phyloP scores from a whole-genome alignment of 1,140 invertebrate genomes.

The Cryptotermes secundus region DNA sequence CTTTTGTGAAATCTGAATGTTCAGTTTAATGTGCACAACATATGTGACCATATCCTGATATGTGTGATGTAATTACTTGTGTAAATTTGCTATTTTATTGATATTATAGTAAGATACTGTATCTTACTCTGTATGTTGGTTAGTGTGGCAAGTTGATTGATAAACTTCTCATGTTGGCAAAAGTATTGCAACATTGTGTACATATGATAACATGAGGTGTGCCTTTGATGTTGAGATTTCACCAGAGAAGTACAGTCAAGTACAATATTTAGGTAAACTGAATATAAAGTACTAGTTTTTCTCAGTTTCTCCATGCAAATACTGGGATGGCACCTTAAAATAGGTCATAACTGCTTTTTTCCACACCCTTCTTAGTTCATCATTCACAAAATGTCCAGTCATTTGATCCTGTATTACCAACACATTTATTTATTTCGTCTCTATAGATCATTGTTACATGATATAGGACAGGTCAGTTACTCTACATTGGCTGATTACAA shows the following conservation, averaged over 20 bases:
- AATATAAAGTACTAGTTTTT: too few relatives aligned
- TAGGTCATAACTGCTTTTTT: background rate
- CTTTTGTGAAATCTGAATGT: background rate
- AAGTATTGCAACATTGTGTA: background rate
- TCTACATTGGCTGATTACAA: too few relatives aligned
- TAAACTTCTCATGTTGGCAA: background rate
- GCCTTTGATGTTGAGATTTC: background rate
- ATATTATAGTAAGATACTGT: background rate
- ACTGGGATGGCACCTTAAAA: background rate
- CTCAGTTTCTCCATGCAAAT: background rate
- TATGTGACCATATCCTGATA: too few relatives aligned
- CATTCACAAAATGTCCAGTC: too few relatives aligned
- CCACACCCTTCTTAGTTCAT: background rate
- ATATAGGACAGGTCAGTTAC: too few relatives aligned
- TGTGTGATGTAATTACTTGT: too few relatives aligned
- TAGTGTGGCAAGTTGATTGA: background rate
- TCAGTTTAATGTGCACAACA: too few relatives aligned
- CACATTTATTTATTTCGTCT: too few relatives aligned
- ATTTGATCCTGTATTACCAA: too few relatives aligned
- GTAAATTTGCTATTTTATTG: too few relatives aligned
- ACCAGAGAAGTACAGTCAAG: background rate
- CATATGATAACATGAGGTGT: conserved; percentile 4
- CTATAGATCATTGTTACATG: too few relatives aligned
- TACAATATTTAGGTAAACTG: background rate
- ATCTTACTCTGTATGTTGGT: background rate